Percentiles rank a stretch among this genome's conserved stretches.
Evolutionary conservation across 92 coral and sea anemone genomes (phyloP).

Genomic region (Muricea muricata): DNA sequence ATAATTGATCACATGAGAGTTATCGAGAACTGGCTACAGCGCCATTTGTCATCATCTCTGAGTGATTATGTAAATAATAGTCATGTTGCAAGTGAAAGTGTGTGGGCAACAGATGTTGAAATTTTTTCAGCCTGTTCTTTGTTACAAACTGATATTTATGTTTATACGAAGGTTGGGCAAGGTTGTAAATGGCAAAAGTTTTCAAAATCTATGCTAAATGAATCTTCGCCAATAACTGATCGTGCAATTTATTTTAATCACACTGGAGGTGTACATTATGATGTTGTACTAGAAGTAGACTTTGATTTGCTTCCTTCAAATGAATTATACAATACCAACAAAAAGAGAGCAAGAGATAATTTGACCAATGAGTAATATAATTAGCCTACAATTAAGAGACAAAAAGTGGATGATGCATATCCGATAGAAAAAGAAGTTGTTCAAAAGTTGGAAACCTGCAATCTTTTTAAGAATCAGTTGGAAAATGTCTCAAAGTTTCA

Average conservation of each 20-base stretch:
- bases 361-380: background rate
- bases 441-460: background rate
- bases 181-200: slow-evolving; percentile 44
- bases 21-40: too few species aligned
- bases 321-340: background rate
- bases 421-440: too few species aligned
- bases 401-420: too few species aligned
- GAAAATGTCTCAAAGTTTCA: slow-evolving; percentile 20
- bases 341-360: too few species aligned
- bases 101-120: too few species aligned
- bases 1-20: too few species aligned
- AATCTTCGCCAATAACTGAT: background rate
- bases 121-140: too few species aligned
- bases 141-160: too few species aligned
- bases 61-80: too few species aligned
- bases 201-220: slow-evolving; percentile 43
- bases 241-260: slow-evolving; percentile 12
- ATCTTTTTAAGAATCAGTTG: background rate
- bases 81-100: too few species aligned
- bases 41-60: too few species aligned
- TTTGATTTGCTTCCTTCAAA: background rate
- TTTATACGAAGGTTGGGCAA: too few species aligned
- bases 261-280: slow-evolving; percentile 70
- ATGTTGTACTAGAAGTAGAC: slow-evolving; percentile 65
- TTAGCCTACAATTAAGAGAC: background rate